Base-by-base conservation (phyloP, 2,888 invertebrate genomes). In the Clistopyga incitator region DNA sequence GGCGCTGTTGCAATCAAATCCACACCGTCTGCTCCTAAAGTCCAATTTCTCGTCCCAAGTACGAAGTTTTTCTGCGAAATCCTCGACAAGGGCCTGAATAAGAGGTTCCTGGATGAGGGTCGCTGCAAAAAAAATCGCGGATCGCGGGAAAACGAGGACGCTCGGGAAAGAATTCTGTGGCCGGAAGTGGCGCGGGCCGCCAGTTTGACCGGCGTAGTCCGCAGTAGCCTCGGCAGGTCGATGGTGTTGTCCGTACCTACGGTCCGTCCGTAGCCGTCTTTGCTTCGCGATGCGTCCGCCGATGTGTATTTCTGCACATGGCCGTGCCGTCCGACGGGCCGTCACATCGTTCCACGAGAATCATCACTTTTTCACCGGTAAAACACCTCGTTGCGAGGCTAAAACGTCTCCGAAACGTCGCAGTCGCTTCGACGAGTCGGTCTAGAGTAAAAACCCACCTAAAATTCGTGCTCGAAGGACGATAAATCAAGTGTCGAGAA, bases 231-330 rank as follows among this genome's bases (percentile, higher is more conserved):
- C 86, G 86, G 86, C 34, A 88, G 90, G 90, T 90, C 90, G 90
- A 90, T 90, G 85, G 88, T 91, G 89, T 77, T 90, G 90, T 91
- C 85, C 88, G 86, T 90, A 87, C 88, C 88, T 88, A 89, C 88
- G 90, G 87, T 90, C 85, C 89, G 91, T 90, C 88, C 88, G 90
- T 89, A 88, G 90, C 90, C 89, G 91, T 90, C 90, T 89, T 89
- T 88, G 90, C 88, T 87, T 90, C 89, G 90, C 88, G 90, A 91
- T 90, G 90, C 88, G 88, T 89, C 89, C 88, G 86, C 89, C 86
- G 90, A 90, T 91, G 90, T 92, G 90, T 91, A 90, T 92, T 92
- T 91, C 91, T 91, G 91, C 91, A 92, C 92, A 92, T 92, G 92
- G 92, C 92, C 90, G 91, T 90, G 88, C 87, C 87, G 87, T 86